Conservation (phyloP, 2,113 vertebrate species). For the Tenrec ecaudatus region DNA sequence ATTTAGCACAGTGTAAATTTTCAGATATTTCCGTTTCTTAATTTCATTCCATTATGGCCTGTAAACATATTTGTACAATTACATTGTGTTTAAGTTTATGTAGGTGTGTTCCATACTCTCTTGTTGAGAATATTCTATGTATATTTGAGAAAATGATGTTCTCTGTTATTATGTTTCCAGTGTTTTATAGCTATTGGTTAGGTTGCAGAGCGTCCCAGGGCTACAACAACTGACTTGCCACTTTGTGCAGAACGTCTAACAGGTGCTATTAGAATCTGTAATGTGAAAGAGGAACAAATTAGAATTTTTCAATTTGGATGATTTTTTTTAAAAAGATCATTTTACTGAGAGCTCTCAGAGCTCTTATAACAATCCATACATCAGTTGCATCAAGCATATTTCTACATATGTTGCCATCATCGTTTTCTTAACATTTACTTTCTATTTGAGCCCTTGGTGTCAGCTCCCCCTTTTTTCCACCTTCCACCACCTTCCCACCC, state of each 20-base stretch:
- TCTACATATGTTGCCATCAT: no score
- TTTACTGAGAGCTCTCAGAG: no score
- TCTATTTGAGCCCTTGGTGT: no score
- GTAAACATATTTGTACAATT: not conserved
- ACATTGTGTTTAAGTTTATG: constrained; percentile 1
- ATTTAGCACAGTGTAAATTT: not conserved
- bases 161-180: not conserved
- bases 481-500: no score
- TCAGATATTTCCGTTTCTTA: not conserved
- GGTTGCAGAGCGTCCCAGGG: not conserved
- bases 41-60: not conserved
- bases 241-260: no score
- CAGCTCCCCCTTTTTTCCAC: no score
- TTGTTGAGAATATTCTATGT: not conserved
- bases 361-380: no score
- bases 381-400: no score
- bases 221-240: not conserved
- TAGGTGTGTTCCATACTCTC: not conserved
- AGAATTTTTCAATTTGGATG: not conserved
- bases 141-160: not conserved
- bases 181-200: not conserved
- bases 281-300: not conserved
- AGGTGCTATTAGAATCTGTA: not conserved
- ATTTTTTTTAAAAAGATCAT: not conserved
- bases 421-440: no score